Conservation (phyloP, 2,888 invertebrate species). For the Mythimna pallens region DNA sequence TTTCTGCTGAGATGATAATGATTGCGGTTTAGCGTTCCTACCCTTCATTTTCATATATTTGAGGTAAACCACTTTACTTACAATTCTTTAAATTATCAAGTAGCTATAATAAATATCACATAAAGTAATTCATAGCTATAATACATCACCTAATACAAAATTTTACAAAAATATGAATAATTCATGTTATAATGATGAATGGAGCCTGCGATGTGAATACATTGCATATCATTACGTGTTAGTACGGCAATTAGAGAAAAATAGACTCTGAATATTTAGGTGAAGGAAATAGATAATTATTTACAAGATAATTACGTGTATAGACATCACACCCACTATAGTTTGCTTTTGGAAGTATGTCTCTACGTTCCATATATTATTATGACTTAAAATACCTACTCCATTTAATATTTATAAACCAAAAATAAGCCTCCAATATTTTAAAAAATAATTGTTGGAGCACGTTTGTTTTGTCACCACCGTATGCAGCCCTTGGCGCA, state of each 20-base stretch:
- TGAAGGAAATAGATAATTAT: constrained; percentile 39
- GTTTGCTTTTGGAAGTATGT: neutral
- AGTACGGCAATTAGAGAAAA: constrained; percentile 41
- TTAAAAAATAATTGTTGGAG: no score
- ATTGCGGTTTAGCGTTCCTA: no score
- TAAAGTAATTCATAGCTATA: no score
- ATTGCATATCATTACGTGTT: constrained; percentile 47
- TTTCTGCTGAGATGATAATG: no score
- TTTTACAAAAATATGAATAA: constrained; percentile 59
- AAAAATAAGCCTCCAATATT: no score
- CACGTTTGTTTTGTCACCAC: no score
- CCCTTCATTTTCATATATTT: no score
- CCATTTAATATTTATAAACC: neutral
- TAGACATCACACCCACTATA: neutral
- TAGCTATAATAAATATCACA: constrained; percentile 10
- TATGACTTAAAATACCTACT: neutral
- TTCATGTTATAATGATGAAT: constrained; percentile 53
- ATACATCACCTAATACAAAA: constrained; percentile 29
- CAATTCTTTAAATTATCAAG: no score
- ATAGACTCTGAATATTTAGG: constrained; percentile 24
- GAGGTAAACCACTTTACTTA: no score
- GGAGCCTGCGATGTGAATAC: constrained; percentile 40
- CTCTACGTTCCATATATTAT: neutral
- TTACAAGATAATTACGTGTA: neutral
- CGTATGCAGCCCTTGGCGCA: no score